phyloP scores from a whole-genome alignment of 2,888 invertebrate genomes.

The Therioaphis trifolii region DNA sequence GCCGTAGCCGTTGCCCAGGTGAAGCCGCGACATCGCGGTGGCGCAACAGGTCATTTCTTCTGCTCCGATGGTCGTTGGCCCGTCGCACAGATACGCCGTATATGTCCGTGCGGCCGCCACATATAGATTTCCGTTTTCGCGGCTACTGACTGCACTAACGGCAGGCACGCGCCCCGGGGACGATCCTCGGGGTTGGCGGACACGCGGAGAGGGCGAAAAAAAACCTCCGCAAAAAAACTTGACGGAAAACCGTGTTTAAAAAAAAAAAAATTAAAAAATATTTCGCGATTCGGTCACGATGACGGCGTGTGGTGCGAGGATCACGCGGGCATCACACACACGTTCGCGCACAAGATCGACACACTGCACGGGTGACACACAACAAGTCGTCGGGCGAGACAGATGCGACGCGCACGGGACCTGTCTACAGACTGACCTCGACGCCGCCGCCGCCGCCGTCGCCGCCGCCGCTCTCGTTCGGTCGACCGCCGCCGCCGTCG shows the following conservation, averaged over 20 bases:
- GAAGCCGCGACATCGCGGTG: constrained; percentile 10
- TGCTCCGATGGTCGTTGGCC: constrained; percentile 35
- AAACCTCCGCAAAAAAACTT: too few relatives aligned
- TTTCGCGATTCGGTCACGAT: neutral
- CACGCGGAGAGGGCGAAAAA: neutral
- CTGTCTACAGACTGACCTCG: constrained; percentile 50
- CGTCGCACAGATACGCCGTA: constrained; percentile 50
- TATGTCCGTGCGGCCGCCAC: constrained; percentile 57
- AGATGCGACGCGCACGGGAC: neutral
- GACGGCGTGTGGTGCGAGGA: too few relatives aligned
- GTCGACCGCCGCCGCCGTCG: neutral
- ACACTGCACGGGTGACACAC: too few relatives aligned
- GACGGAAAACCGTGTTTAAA: too few relatives aligned
- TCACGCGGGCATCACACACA: too few relatives aligned
- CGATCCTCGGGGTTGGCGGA: neutral
- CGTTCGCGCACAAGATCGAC: too few relatives aligned
- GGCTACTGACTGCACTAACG: constrained; percentile 2
- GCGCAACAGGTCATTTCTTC: constrained; percentile 43
- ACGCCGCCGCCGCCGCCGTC: too few relatives aligned
- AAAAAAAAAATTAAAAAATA: too few relatives aligned
- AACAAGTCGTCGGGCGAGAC: too few relatives aligned
- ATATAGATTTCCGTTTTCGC: constrained; percentile 42
- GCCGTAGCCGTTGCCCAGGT: too few relatives aligned
- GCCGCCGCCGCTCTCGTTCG: constrained; percentile 38
- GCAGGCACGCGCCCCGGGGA: neutral